These are phyloP conservation scores for Asteroscopus sphinx DNA, from an alignment of 2,888 invertebrate genomes.

Conservation along the genomic window DNA sequence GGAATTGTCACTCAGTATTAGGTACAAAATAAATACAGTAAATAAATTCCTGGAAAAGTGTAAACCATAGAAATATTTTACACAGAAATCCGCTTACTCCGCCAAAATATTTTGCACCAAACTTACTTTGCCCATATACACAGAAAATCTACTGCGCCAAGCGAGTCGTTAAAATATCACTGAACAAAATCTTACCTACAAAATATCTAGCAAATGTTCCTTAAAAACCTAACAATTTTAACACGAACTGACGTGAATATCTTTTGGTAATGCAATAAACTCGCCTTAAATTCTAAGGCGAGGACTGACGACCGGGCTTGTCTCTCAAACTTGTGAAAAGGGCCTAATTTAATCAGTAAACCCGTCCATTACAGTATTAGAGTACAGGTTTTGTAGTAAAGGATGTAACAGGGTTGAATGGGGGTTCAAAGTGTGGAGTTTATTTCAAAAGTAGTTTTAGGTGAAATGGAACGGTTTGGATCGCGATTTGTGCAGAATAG, in stretches of 20 bases:
- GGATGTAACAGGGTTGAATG: background rate
- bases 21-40: no score
- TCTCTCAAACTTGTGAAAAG: constrained; percentile 33
- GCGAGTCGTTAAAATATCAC: constrained; percentile 3
- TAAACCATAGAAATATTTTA: no score
- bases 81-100: no score
- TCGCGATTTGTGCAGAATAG: no score
- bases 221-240: constrained; percentile 28
- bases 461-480: no score
- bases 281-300: constrained; percentile 29
- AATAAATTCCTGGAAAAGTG: no score
- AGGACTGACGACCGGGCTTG: constrained; percentile 11
- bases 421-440: no score
- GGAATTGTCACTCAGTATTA: no score
- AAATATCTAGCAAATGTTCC: constrained; percentile 8
- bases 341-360: constrained; percentile 46
- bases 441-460: no score
- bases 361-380: constrained; percentile 37
- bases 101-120: no score
- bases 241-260: constrained; percentile 33
- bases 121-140: background rate
- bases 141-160: background rate
- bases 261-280: constrained; percentile 38
- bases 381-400: constrained; percentile 15
- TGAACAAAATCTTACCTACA: constrained; percentile 6